Evolutionary conservation across 2,797 vertebrate species (phyloP).

Genomic region (Danio jaintianensis): DNA sequence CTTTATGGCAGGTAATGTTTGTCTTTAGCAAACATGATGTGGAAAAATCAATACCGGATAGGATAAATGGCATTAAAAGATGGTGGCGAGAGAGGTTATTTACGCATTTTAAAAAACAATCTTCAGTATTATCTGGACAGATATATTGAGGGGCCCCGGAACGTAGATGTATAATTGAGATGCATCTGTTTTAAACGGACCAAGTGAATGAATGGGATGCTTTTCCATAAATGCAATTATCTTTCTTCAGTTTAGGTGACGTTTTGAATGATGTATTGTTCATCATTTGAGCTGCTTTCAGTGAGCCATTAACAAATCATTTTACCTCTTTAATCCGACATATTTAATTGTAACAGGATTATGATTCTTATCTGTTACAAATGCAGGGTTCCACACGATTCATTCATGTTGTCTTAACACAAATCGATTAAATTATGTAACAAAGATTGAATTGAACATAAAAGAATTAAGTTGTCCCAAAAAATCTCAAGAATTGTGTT

Average conservation of each 20-base stretch:
- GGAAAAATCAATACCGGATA: conserved; percentile 77
- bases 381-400: too few relatives aligned
- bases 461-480: too few relatives aligned
- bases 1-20: conserved; percentile 82
- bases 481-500: too few relatives aligned
- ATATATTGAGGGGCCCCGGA: conserved; percentile 51
- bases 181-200: conserved; percentile 37
- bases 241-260: neutral
- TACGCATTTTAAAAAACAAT: conserved; percentile 66
- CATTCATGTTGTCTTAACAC: too few relatives aligned
- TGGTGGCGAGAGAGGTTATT: conserved; percentile 62
- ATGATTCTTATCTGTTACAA: neutral
- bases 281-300: neutral
- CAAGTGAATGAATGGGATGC: conserved; percentile 27
- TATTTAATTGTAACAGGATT: neutral
- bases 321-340: neutral
- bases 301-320: neutral
- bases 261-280: conserved; percentile 11
- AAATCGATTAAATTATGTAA: too few relatives aligned
- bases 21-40: conserved; percentile 79
- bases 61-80: conserved; percentile 70
- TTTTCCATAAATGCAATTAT: conserved; percentile 16
- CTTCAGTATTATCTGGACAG: conserved; percentile 55
- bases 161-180: conserved; percentile 53
- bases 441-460: too few relatives aligned